Evolutionary conservation across 1,140 invertebrate genomes (phyloP), one percentile per base, ranked within the genome.

Genomic region (Tyrophagus putrescentiae): DNA sequence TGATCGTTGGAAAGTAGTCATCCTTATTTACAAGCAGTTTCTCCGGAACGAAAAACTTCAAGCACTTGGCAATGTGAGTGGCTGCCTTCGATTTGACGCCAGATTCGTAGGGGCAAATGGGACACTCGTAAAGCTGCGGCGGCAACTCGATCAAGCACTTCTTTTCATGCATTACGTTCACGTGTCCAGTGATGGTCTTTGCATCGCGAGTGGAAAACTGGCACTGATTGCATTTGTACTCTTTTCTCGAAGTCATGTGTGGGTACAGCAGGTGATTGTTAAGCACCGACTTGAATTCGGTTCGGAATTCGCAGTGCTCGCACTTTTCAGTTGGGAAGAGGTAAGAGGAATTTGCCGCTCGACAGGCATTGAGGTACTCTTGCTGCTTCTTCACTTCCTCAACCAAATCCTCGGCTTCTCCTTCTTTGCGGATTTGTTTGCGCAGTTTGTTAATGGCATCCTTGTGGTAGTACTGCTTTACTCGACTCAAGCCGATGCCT

Each of bases 101-200:
- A 67, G 92, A 87, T 70, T 95, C 91, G 68, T 92, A 95, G 1
- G 87, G 84, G 77, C 92, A 96, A 68, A 90, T 86, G 0, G 86
- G 82, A 72, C 91, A 96, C 67, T 93, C 87, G 72, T 91, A 90
- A 69, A 85, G 86, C 0, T 85, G 81, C 32, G 84, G 82, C 7
- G 87, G 86, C 58, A 85, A 78, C 65, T 92, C 87, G 36, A 94
- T 72, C 62, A 84, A 79, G 11, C 84, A 86, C 58, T 82, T 77
- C 11, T 85, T 82, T 65, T 83, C 84, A 71, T 97, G 91, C 66
- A 87, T 80, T 0, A 82, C 81, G 67, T 92, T 84, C 84, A 93
- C 90, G 67, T 97, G 92, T 68, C 82, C 87, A 4, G 91, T 74
- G 63, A 94, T 93, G 68, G 88, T 84, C 65, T 86, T 84, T 9